Percentiles rank a stretch among this genome's conserved stretches.
Evolutionary conservation across 2,797 vertebrate species (phyloP).

Genomic region (Thalassophryne amazonica): DNA sequence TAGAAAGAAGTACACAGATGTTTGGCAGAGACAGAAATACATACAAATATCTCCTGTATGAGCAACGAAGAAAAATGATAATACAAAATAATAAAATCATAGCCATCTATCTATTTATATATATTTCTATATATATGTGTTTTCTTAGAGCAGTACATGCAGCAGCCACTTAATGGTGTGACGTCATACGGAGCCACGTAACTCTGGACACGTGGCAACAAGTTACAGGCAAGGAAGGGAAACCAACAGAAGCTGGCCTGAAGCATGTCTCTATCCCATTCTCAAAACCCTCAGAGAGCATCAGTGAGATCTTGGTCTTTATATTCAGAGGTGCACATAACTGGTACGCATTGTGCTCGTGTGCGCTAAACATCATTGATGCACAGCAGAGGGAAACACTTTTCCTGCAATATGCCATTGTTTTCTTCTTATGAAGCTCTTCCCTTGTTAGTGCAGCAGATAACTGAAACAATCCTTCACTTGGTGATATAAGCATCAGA

Average conservation of each 20-base stretch:
- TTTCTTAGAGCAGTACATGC: conserved; percentile 92
- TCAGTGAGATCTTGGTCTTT: conserved; percentile 60
- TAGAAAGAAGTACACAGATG: conserved; percentile 74
- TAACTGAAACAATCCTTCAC: too few species aligned
- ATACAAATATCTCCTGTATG: conserved; percentile 78
- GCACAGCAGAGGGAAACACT: too few species aligned
- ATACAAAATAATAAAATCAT: conserved; percentile 83
- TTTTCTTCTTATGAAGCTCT: too few species aligned
- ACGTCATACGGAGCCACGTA: conserved; percentile 89
- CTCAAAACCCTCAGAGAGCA: conserved; percentile 60
- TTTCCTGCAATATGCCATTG: too few species aligned
- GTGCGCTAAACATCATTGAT: too few species aligned
- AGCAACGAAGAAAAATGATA: conserved; percentile 77
- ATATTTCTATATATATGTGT: conserved; percentile 84
- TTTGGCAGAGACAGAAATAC: conserved; percentile 75
- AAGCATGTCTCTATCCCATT: conserved; percentile 46
- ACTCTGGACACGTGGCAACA: conserved; percentile 82
- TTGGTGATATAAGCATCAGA: too few species aligned
- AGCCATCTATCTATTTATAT: conserved; percentile 84
- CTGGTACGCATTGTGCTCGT: too few species aligned
- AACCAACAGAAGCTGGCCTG: conserved; percentile 68
- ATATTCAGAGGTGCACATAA: too few species aligned
- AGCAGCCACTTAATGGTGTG: conserved; percentile 93
- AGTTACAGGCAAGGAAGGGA: conserved; percentile 78
- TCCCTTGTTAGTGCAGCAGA: too few species aligned